These are phyloP conservation scores for Sebastes steindachneri DNA, from an alignment of 2,797 vertebrate genomes.

Conservation along the genomic window DNA sequence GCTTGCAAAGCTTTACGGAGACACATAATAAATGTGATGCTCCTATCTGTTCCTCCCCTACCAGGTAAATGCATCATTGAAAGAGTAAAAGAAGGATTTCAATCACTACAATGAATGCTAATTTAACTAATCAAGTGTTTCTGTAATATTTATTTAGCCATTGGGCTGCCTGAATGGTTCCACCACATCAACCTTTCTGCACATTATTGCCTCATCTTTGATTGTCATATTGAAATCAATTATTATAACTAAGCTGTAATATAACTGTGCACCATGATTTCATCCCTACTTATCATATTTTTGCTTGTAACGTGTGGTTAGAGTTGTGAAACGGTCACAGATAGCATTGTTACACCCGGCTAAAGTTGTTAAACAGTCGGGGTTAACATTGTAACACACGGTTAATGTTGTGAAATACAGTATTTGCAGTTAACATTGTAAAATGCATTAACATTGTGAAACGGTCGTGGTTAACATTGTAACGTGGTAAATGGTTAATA, in stretches of 20 bases:
- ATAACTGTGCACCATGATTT: neutral
- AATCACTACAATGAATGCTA: neutral
- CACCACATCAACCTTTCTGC: neutral
- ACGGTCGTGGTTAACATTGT: neutral
- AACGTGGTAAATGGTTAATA: neutral
- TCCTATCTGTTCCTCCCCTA: constrained; percentile 22
- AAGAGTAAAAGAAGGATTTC: constrained; percentile 1
- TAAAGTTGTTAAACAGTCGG: neutral
- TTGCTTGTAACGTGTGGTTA: neutral
- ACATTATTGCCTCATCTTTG: constrained; percentile 19
- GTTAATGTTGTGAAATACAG: neutral
- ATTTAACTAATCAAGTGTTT: constrained; percentile 1
- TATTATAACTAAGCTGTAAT: neutral
- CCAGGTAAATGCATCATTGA: constrained; percentile 3
- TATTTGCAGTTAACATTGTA: no score
- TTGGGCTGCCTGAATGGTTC: neutral
- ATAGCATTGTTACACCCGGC: neutral
- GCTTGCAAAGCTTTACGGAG: constrained; percentile 50
- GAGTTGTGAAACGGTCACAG: neutral
- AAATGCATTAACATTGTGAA: neutral
- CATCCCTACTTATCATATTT: neutral
- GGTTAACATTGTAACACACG: neutral
- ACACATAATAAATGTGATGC: constrained; percentile 22
- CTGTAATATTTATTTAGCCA: constrained; percentile 2
- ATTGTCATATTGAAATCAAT: neutral